Evolutionary conservation across 2,888 invertebrate genomes (phyloP).

Genomic region (Trissoscelio sp.): DNA sequence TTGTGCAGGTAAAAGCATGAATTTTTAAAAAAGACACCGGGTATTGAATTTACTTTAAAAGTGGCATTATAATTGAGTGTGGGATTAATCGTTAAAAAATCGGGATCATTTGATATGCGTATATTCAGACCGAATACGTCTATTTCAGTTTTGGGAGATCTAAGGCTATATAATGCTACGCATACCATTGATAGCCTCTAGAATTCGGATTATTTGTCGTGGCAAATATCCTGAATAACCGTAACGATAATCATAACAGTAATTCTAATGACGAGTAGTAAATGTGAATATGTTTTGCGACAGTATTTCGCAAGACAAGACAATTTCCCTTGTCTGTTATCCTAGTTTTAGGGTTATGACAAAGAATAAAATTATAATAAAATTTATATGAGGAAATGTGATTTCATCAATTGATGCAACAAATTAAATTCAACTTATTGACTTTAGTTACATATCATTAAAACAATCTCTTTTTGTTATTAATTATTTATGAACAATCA

Average conservation of each 20-base stretch:
- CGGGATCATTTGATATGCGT: too few species aligned
- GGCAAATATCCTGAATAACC: constrained; percentile 40
- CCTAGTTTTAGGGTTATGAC: neutral
- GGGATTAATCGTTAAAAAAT: too few species aligned
- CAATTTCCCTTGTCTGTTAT: constrained; percentile 18
- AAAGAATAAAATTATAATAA: neutral
- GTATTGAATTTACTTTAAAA: neutral
- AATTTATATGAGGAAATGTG: neutral
- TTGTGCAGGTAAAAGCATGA: neutral
- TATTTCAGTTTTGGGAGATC: constrained; percentile 1
- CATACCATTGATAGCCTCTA: constrained; percentile 23
- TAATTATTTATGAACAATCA: too few species aligned
- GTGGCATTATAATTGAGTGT: neutral
- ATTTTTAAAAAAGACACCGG: neutral
- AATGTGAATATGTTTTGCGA: constrained; percentile 32
- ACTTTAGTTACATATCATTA: too few species aligned
- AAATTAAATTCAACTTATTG: too few species aligned
- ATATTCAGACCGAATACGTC: neutral
- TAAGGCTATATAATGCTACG: neutral
- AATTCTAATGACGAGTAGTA: constrained; percentile 27
- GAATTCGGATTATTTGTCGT: constrained; percentile 33
- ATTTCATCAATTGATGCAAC: too few species aligned
- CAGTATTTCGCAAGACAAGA: constrained; percentile 22
- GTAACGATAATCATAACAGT: constrained; percentile 50
- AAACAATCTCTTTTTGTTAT: too few species aligned